These are phyloP conservation scores for Ciconia stormi DNA, from an alignment of 2,113 vertebrate genomes.

Conservation along the genomic window DNA sequence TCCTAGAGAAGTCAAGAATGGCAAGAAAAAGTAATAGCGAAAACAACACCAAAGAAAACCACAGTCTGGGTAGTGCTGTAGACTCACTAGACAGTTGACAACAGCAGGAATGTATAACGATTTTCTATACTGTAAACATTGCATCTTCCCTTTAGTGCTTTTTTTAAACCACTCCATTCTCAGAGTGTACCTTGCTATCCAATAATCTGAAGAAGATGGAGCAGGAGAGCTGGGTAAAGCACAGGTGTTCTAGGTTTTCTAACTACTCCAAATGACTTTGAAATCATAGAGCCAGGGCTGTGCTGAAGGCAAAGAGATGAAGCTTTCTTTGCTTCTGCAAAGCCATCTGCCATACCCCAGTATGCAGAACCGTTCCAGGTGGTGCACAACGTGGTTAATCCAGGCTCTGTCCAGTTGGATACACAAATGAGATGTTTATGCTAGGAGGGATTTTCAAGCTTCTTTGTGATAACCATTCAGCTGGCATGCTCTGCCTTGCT, in stretches of 20 bases:
- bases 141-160: background rate
- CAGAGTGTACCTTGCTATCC: background rate
- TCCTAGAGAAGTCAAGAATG: background rate
- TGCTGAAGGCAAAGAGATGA: background rate
- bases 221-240: background rate
- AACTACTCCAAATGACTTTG: background rate
- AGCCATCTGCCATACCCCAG: constrained; percentile 5
- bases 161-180: background rate
- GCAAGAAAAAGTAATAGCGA: background rate
- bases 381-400: background rate
- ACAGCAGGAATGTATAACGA: background rate
- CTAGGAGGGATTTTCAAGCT: constrained; percentile 18
- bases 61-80: fast-evolving
- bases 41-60: background rate
- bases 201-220: background rate
- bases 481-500: background rate
- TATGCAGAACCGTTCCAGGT: background rate
- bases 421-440: background rate
- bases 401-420: background rate
- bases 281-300: background rate
- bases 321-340: background rate
- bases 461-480: background rate
- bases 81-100: background rate
- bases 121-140: background rate
- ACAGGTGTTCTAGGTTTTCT: background rate